Percentiles rank a stretch among this genome's conserved stretches.
phyloP scores from a whole-genome alignment of 1,140 invertebrate species.

The Adelges cooleyi region DNA sequence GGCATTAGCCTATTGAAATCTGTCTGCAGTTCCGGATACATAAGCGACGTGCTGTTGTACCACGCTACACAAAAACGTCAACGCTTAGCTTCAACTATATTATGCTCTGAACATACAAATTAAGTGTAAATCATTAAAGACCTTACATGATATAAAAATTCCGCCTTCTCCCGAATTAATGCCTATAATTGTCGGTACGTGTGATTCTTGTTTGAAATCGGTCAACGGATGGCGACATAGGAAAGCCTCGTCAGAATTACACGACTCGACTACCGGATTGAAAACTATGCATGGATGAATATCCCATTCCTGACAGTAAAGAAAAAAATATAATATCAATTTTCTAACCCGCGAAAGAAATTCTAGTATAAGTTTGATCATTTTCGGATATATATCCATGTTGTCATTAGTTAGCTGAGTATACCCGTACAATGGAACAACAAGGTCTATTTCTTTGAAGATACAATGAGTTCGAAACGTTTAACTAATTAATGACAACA shows the following conservation, averaged over 20 bases:
- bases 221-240: not conserved
- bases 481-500: too few species aligned
- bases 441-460: too few species aligned
- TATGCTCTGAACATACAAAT: too few species aligned
- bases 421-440: too few species aligned
- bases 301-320: constrained; percentile 8
- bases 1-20: not conserved
- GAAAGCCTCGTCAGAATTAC: constrained; percentile 5
- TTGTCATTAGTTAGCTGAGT: too few species aligned
- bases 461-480: too few species aligned
- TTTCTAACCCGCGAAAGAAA: too few species aligned
- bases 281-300: constrained; percentile 1
- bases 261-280: constrained; percentile 5
- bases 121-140: not conserved
- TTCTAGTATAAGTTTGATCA: too few species aligned
- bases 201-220: constrained; percentile 30
- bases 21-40: not conserved
- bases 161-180: constrained; percentile 55
- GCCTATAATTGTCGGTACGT: constrained; percentile 56
- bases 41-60: not conserved
- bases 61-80: not conserved
- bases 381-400: too few species aligned
- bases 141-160: constrained; percentile 48
- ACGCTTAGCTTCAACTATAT: too few species aligned
- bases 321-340: not conserved